phyloP scores from a whole-genome alignment of 2,888 invertebrate species.

The Clusia tigrina region DNA sequence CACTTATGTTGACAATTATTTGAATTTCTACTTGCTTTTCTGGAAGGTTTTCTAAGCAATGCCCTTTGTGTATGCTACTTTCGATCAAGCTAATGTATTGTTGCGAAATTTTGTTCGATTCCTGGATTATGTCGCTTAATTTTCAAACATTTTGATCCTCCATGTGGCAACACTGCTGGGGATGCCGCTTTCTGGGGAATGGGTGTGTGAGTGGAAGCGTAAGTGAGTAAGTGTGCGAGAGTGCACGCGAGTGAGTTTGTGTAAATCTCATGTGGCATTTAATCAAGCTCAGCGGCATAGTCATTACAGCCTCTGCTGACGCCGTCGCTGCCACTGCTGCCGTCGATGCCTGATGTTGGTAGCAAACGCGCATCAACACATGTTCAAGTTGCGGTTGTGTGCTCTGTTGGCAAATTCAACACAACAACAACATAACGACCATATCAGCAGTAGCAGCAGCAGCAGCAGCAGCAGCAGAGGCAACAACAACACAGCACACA shows the following conservation, averaged over 20 bases:
- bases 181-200: background rate
- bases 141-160: no score
- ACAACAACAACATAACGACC: background rate
- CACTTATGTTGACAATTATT: no score
- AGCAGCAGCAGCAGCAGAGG: background rate
- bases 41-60: no score
- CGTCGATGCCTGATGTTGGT: background rate
- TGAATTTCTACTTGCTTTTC: no score
- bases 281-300: background rate
- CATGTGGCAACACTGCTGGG: background rate
- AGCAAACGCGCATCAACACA: background rate
- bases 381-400: background rate
- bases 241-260: background rate
- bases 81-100: no score
- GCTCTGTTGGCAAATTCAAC: no score
- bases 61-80: no score
- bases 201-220: background rate
- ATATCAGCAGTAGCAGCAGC: background rate
- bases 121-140: no score
- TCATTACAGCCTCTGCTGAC: no score
- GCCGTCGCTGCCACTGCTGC: no score
- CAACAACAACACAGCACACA: constrained; percentile 21
- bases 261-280: background rate
- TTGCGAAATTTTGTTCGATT: no score
- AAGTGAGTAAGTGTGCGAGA: constrained; percentile 3